These are phyloP conservation scores for Malaclemys terrapin DNA, from an alignment of 2,113 vertebrate genomes.

Conservation along the genomic window DNA sequence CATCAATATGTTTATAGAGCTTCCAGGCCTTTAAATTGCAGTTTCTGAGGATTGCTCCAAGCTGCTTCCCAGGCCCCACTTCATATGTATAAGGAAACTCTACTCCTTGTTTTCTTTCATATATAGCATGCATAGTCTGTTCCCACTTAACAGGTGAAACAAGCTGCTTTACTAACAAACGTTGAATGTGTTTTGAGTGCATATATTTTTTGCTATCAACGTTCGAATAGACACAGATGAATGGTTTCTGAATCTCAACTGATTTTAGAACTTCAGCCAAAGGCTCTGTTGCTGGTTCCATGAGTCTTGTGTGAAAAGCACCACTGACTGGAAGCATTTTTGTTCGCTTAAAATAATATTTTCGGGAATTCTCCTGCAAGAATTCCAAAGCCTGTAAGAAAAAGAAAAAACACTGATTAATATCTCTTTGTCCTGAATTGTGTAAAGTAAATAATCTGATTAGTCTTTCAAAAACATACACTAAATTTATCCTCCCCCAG, in stretches of 20 bases:
- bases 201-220: conserved; percentile 87
- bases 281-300: conserved; percentile 85
- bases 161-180: conserved; percentile 89
- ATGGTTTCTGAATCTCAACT: conserved; percentile 83
- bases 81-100: conserved; percentile 91
- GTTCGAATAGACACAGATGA: conserved; percentile 90
- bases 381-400: conserved; percentile 89
- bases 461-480: background rate
- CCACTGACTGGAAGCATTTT: conserved; percentile 90
- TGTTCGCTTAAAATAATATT: conserved; percentile 82
- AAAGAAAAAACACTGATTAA: background rate
- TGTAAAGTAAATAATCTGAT: background rate
- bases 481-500: background rate
- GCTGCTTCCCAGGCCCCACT: conserved; percentile 90
- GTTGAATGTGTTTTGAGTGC: conserved; percentile 80
- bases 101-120: conserved; percentile 83
- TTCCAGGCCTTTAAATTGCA: conserved; percentile 93
- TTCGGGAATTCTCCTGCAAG: conserved; percentile 87
- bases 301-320: conserved; percentile 93
- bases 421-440: too few species aligned
- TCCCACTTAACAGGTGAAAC: conserved; percentile 95
- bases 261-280: conserved; percentile 82
- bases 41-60: conserved; percentile 86
- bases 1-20: conserved; percentile 82
- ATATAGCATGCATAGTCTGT: conserved; percentile 93